Percentiles rank a stretch among this genome's conserved stretches.
Conservation (phyloP, 1,140 invertebrate genomes). For the Adoxophyes honmai region DNA sequence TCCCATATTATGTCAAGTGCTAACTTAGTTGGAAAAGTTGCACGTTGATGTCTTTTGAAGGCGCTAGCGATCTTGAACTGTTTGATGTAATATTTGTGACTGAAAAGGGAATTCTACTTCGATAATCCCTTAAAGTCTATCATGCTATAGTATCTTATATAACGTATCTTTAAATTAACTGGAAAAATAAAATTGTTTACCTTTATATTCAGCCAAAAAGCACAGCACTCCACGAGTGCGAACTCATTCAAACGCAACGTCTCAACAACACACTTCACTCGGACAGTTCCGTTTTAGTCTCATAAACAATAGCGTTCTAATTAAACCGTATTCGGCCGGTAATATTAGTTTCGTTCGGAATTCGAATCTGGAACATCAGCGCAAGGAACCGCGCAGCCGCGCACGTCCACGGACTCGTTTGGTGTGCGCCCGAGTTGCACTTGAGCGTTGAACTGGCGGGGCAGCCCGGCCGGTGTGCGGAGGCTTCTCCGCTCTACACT, state of each 20-base stretch:
- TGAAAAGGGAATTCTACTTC: no score
- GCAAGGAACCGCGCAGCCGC: conserved; percentile 38
- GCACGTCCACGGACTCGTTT: conserved; percentile 29
- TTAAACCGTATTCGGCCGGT: conserved; percentile 9
- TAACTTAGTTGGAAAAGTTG: not conserved
- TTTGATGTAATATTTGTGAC: no score
- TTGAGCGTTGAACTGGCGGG: conserved; percentile 62
- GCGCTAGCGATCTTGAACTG: not conserved
- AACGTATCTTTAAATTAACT: no score
- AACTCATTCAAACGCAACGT: conserved; percentile 31
- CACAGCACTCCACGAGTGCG: conserved; percentile 30
- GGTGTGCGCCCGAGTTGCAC: conserved; percentile 59
- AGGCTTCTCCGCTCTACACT: conserved; percentile 24
- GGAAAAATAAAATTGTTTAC: conserved; percentile 35
- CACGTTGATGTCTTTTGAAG: conserved; percentile 18
- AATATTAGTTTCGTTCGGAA: conserved; percentile 30
- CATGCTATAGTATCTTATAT: no score
- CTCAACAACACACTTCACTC: conserved; percentile 44
- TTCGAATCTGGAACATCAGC: conserved; percentile 36
- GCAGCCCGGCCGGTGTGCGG: conserved; percentile 41
- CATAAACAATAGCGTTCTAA: conserved; percentile 15
- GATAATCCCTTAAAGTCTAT: no score
- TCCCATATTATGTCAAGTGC: not conserved
- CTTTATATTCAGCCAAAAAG: conserved; percentile 41
- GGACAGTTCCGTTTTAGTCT: conserved; percentile 28